Base-by-base conservation (phyloP, 2,888 invertebrate genomes). In the Ennomos fuscantarius region DNA sequence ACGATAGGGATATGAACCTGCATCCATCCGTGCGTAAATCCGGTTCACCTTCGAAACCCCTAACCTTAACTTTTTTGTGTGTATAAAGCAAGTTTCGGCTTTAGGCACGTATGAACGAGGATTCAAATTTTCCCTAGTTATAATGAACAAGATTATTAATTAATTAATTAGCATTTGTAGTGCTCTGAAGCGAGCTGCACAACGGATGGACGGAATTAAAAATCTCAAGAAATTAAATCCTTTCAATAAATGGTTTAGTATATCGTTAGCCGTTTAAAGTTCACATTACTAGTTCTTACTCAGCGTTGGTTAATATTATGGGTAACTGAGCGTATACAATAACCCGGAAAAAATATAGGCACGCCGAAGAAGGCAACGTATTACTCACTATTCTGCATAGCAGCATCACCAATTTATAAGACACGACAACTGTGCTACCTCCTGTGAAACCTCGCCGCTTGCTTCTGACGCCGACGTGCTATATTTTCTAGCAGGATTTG, bases 321-420 rank as follows among this genome's bases (percentile, higher is more conserved):
- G 24, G 39, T 34, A 44, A 35, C 44, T 3, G n/a, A 35, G 39
- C 44, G 40, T 44, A 47, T 34, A 48, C 36, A 47, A 36, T 24
- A 44, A 50, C 46, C 47, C 39, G 47, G 34, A 39, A 47, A 57
- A 42, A 52, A 57, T 52, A 47, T 57, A 48, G 57, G 52, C 57
- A 52, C 57, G 57, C 32, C 47, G 39, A 57, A 57, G 57, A 39
- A 57, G 57, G 39, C 47, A 24, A 37, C 15, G 24, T 47, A 40
- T 44, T 50, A 56, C 31, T 36, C 15, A 44, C 47, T 53, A 53
- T 31, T 45, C 36, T 12, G 15, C 31, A 37, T 24, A 50, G 31
- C 42, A 47, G 10, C 41, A 43, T 44, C 39, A 49, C 10, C 40
- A 44, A 33, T 48, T 42, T 37, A 47, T 2, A 9, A 54, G 36